Evolutionary conservation across 1,140 invertebrate genomes (phyloP).

Genomic region (Mercenaria mercenaria): DNA sequence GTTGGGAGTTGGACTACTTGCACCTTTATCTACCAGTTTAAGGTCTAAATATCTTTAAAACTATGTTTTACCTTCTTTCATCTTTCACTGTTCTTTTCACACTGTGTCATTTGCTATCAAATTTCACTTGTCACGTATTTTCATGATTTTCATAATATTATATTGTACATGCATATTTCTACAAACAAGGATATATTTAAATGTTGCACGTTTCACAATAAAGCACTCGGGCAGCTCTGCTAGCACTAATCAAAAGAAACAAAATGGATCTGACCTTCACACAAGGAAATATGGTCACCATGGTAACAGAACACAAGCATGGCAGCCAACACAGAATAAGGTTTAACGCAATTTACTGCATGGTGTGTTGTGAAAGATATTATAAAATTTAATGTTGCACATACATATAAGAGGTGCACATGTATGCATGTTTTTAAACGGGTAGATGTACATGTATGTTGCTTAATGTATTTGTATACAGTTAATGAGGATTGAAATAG

Average conservation of each 20-base stretch:
- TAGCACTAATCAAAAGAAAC: background rate
- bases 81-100: too few species aligned
- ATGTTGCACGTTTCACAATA: slow-evolving; percentile 36
- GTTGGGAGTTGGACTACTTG: too few species aligned
- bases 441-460: too few species aligned
- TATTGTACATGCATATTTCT: background rate
- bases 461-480: too few species aligned
- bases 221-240: background rate
- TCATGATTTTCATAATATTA: too few species aligned
- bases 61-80: too few species aligned
- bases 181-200: background rate
- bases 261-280: slow-evolving; percentile 24
- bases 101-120: too few species aligned
- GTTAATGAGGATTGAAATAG: too few species aligned
- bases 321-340: slow-evolving; percentile 49
- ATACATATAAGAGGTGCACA: background rate
- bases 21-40: too few species aligned
- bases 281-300: slow-evolving; percentile 9
- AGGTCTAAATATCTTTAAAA: too few species aligned
- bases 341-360: slow-evolving; percentile 46
- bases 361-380: background rate
- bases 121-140: too few species aligned
- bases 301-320: slow-evolving; percentile 30
- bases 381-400: background rate
- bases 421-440: background rate